Evolutionary conservation across 2,113 vertebrate species (phyloP), one percentile per base, ranked within the genome.

Genomic region (Dasypus novemcinctus): DNA sequence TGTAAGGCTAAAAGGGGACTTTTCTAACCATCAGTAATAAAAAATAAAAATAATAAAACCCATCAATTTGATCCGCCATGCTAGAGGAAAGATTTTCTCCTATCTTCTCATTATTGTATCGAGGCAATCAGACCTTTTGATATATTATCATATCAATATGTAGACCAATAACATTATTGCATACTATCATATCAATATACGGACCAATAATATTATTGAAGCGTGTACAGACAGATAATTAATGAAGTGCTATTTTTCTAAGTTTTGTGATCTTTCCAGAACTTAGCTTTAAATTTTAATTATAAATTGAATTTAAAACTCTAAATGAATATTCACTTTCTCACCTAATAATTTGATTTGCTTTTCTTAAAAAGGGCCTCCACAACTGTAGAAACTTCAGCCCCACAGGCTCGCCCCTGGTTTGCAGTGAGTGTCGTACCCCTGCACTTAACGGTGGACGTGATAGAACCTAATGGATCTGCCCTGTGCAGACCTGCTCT

Each of bases 261-360:
- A 7, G 79, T 59, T 93, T 92, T 81, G 59, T 92, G 61, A 52
- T 79, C 5, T 57, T 89, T 90, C 38, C 0, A 96, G 59, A 86
- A 61, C 76, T 79, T 64, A 79, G 31, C 23, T 94, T 95, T 54
- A 63, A 88, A 43, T 59, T 90, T 66, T 14, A 4, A 12, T 72
- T 57, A 61, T 33, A 8, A 1, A 43, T 97, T 97, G 91, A 46
- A 61, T 54, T 87, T 85, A 78, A 74, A 33, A 85, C 66, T 85
- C 75, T 86, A 80, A 66, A 75, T 13, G 4, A 87, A 74, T 69
- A 82, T 52, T 81, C 49, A 18, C 46, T 76, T 81, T 91, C 12
- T 84, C 78, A 68, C 41, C 49, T 87, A 52, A 49, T 33, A 46
- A 72, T 92, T 57, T 93, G 43, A 61, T 74, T 93, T 80, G 72